Conservation (phyloP, 1,140 invertebrate species). For the Drosophila arizonae region DNA sequence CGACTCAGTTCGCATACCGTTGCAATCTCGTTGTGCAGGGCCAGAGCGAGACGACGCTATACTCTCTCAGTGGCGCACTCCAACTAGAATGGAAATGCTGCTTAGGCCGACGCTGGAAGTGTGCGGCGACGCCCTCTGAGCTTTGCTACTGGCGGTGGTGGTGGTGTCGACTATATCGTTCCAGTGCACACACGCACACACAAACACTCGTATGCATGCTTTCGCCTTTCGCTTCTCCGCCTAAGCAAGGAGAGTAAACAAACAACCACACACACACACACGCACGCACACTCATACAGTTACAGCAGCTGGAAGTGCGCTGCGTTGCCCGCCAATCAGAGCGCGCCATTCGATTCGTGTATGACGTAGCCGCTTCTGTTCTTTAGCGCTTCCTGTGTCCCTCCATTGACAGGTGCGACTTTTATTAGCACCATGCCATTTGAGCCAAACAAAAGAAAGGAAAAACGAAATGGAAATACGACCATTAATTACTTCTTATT, state of each 20-base stretch:
- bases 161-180: slow-evolving; percentile 46
- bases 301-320: slow-evolving; percentile 48
- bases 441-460: slow-evolving; percentile 63
- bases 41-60: slow-evolving; percentile 55
- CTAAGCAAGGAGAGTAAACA: slow-evolving; percentile 46
- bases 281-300: neutral
- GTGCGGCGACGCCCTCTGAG: slow-evolving; percentile 51
- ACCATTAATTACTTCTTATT: slow-evolving; percentile 61
- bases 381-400: slow-evolving; percentile 22
- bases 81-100: slow-evolving; percentile 47
- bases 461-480: slow-evolving; percentile 72
- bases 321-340: slow-evolving; percentile 52
- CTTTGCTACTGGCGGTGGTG: slow-evolving; percentile 47
- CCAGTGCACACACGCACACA: slow-evolving; percentile 25
- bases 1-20: slow-evolving; percentile 55
- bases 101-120: slow-evolving; percentile 30
- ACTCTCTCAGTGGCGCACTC: slow-evolving; percentile 16
- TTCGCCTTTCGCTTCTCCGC: slow-evolving; percentile 27
- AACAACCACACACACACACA: slow-evolving; percentile 2
- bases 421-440: slow-evolving; percentile 34
- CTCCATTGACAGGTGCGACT: slow-evolving; percentile 71
- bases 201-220: neutral
- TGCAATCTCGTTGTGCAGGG: slow-evolving; percentile 48
- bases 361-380: slow-evolving; percentile 22
- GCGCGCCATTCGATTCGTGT: slow-evolving; percentile 30